A percentile compares a stretch with the other conserved stretches of the same genome.
Evolutionary conservation across 2,797 vertebrate species (phyloP).

Genomic region (Malacoraja senta): DNA sequence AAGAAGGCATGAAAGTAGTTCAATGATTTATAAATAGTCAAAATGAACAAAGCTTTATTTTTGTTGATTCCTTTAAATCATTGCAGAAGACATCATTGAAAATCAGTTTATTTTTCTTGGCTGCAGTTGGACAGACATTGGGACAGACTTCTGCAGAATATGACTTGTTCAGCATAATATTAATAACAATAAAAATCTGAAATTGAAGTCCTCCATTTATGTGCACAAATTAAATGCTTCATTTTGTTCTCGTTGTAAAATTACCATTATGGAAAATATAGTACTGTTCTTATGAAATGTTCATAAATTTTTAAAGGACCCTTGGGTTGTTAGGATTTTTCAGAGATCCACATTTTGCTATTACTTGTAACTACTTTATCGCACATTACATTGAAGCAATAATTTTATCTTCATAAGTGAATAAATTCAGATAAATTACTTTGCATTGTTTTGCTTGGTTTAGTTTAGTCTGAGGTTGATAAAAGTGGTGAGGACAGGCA

Average conservation of each 20-base stretch:
- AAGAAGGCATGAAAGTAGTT: background rate
- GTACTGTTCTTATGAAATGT: conserved; percentile 37
- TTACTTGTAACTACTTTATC: conserved; percentile 26
- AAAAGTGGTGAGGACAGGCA: conserved; percentile 25
- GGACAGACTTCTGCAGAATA: background rate
- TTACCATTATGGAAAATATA: conserved; percentile 37
- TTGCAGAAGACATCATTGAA: background rate
- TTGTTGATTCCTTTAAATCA: background rate
- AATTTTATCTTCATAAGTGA: conserved; percentile 20
- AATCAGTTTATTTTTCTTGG: conserved; percentile 11
- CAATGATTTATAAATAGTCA: background rate
- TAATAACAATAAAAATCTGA: conserved; percentile 37
- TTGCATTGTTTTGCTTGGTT: conserved; percentile 8
- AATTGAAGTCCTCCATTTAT: conserved; percentile 29
- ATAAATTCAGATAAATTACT: conserved; percentile 32
- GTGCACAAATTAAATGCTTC: conserved; percentile 35
- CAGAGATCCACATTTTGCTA: conserved; percentile 24
- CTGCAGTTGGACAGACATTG: background rate
- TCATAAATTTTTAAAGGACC: conserved; percentile 38
- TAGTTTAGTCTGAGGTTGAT: conserved; percentile 22
- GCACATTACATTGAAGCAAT: conserved; percentile 16
- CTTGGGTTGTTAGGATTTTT: conserved; percentile 36
- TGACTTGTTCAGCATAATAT: conserved; percentile 32
- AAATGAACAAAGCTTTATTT: background rate
- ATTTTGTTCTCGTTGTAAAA: conserved; percentile 37